Base-by-base conservation (phyloP, 2,797 vertebrate species). In the Gila robusta region DNA sequence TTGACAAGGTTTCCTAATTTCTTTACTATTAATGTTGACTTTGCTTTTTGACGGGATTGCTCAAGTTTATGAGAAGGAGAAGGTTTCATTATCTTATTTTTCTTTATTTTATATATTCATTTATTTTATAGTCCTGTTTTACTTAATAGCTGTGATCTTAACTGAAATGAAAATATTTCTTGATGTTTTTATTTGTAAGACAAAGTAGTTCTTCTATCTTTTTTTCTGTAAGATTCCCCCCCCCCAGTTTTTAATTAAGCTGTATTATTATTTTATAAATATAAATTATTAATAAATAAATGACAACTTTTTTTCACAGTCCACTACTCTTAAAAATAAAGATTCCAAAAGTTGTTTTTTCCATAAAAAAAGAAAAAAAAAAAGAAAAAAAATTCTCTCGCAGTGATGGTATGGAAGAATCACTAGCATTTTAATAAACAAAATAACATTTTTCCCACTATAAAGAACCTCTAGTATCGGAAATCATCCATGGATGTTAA, bases 1-100 rank as follows among this genome's bases (percentile, higher is more conserved):
- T 81, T 92, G 94, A 95, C 93, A 94, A 88, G 90, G 85, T 90
- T 94, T 90, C 86, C 81, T 82, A 88, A 91, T 90, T 93, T 89
- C 81, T 91, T 88, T 82, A 81, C 89, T 91, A 93, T 93, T 93
- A 90, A 92, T 90, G 87, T 90, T 87, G 92, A 91, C 88, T 88
- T 92, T 69, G 90, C 54, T 56, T 86, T n/a, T 83, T 66, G 70
- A 59, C 85, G 64, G 78, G 56, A 82, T 91, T 89, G 85, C 72
- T 73, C 69, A 79, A 86, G 87, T 87, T 87, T 89, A 76, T 2
- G 17, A 59, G 47, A 87, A 54, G 35, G 87, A 89, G 77, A 82
- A 82, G 37, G 8, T 54, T 67, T 52, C 35, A 78, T 66, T 81
- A 80, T 85, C 49, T 16, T 69, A 72, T 23, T 81, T 88, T 59